A percentile compares a stretch with the other conserved stretches of the same genome.
Conservation (phyloP, 2,797 vertebrate genomes). For the Anas flavirostris region DNA sequence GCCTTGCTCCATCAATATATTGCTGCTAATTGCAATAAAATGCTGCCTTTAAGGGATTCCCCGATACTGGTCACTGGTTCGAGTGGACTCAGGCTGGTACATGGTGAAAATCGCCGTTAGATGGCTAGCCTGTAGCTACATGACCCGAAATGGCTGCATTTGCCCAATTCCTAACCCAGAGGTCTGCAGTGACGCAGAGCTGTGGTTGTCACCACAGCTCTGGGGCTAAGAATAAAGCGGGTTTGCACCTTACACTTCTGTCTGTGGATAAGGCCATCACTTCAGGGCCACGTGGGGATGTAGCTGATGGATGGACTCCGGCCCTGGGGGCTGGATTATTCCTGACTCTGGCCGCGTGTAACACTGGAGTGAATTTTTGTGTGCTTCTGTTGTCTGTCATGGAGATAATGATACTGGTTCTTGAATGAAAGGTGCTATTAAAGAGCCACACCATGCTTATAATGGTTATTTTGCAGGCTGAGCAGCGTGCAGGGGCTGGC, state of each 20-base stretch:
- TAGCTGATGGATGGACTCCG: background rate
- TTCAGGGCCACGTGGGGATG: background rate
- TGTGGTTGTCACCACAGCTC: background rate
- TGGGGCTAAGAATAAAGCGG: background rate
- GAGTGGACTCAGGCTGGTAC: background rate
- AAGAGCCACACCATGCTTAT: background rate
- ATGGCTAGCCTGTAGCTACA: accelerated
- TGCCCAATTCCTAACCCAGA: background rate
- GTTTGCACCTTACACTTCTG: background rate
- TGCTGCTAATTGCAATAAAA: background rate
- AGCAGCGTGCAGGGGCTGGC: background rate
- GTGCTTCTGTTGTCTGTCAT: background rate
- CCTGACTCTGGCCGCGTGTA: background rate
- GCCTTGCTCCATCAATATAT: background rate
- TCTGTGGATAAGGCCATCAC: background rate
- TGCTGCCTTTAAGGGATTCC: background rate
- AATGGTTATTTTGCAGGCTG: background rate
- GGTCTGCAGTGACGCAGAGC: background rate
- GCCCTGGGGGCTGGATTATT: background rate
- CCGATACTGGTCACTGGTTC: background rate
- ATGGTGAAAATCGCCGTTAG: accelerated
- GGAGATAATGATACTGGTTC: background rate
- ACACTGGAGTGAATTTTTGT: background rate
- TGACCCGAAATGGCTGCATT: background rate
- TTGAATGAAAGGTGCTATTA: background rate